These are phyloP conservation scores for Sebastes goodei DNA, from an alignment of 2,797 vertebrate species.

Conservation along the genomic window DNA sequence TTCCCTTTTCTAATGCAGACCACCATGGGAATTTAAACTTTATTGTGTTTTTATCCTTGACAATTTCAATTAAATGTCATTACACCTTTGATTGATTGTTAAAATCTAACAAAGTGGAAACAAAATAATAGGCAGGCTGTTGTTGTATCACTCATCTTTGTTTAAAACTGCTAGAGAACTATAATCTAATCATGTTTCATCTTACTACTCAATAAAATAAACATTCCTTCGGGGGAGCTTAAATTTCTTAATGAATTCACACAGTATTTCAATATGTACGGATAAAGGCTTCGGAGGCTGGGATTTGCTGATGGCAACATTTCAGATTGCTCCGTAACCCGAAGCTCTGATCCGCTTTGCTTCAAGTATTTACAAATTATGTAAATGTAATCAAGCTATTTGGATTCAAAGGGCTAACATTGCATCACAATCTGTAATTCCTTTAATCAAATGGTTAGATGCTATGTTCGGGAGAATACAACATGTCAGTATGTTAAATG, in stretches of 20 bases:
- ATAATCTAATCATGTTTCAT: slow-evolving; percentile 24
- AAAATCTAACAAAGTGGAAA: background rate
- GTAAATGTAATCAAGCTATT: slow-evolving; percentile 39
- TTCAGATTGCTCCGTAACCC: slow-evolving; percentile 21
- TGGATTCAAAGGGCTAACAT: slow-evolving; percentile 20
- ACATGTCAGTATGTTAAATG: background rate
- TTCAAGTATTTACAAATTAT: slow-evolving; percentile 37
- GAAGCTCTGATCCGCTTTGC: slow-evolving; percentile 30
- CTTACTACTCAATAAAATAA: slow-evolving; percentile 33
- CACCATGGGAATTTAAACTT: background rate
- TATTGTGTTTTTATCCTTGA: background rate
- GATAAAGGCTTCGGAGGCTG: slow-evolving; percentile 24
- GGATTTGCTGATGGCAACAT: slow-evolving; percentile 37
- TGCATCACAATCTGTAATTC: slow-evolving; percentile 17
- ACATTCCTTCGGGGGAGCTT: slow-evolving; percentile 21
- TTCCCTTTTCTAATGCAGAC: background rate
- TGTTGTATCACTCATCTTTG: background rate
- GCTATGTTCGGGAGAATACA: background rate
- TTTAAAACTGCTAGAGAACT: background rate
- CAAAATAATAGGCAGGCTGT: background rate
- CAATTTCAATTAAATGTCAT: background rate
- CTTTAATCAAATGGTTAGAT: slow-evolving; percentile 35
- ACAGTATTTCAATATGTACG: slow-evolving; percentile 32
- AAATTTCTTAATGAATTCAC: slow-evolving; percentile 44
- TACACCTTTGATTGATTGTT: background rate